Conservation (phyloP, 2,888 invertebrate species). For the Pemphredon lugubris region DNA sequence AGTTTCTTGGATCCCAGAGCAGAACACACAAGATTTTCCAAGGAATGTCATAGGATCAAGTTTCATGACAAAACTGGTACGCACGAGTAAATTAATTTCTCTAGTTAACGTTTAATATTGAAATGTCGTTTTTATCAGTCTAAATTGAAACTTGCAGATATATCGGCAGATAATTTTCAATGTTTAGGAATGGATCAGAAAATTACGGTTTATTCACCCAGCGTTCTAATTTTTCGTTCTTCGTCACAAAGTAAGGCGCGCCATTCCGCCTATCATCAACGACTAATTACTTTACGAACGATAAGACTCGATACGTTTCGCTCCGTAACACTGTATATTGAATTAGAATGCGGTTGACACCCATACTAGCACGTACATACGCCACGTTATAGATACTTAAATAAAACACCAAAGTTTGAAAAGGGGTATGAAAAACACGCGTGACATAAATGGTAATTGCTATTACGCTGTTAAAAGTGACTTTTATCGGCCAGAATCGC, state of each 20-base stretch:
- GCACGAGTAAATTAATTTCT: too few relatives aligned
- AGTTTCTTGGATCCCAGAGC: too few relatives aligned
- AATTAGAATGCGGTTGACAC: conserved; percentile 48
- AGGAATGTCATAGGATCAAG: too few relatives aligned
- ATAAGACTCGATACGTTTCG: conserved; percentile 39
- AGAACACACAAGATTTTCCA: too few relatives aligned
- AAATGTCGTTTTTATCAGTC: too few relatives aligned
- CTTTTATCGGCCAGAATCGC: neutral
- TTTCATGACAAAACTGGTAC: too few relatives aligned
- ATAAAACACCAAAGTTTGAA: conserved; percentile 25
- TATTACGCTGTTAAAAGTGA: neutral
- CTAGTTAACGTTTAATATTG: too few relatives aligned
- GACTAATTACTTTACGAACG: conserved; percentile 53
- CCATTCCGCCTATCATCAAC: conserved; percentile 29
- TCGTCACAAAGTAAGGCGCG: conserved; percentile 31
- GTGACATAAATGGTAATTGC: conserved; percentile 2
- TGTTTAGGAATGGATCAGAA: too few relatives aligned
- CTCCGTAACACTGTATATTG: conserved; percentile 24
- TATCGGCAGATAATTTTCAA: too few relatives aligned
- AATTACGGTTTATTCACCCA: too few relatives aligned
- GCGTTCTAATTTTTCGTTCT: conserved; percentile 17
- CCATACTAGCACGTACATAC: conserved; percentile 2
- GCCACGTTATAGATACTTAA: conserved; percentile 4
- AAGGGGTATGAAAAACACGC: conserved; percentile 7
- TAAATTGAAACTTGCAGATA: too few relatives aligned